These are phyloP conservation scores for Gerris lacustris DNA, from an alignment of 2,888 invertebrate species.

Conservation along the genomic window DNA sequence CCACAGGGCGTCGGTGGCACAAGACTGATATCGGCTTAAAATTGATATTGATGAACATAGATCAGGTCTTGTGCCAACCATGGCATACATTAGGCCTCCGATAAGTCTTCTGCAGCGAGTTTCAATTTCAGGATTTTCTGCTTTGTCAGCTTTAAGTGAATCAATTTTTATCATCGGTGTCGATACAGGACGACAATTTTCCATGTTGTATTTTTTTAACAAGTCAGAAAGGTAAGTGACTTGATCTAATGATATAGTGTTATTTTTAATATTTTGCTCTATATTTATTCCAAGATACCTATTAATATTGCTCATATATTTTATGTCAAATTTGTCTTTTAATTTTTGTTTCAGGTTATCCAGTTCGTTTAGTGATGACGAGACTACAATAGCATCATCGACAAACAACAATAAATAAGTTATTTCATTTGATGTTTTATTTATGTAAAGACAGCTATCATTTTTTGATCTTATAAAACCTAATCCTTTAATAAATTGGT, in stretches of 20 bases:
- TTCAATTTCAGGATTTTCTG: conserved; percentile 11
- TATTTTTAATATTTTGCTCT: not conserved
- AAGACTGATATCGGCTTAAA: conserved; percentile 23
- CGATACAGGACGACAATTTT: conserved; percentile 11
- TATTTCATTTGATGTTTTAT: not conserved
- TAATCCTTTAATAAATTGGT: not conserved
- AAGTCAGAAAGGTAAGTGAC: conserved; percentile 13
- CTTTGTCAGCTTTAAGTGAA: not conserved
- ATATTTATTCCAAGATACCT: not conserved
- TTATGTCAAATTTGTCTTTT: not conserved
- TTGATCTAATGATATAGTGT: not conserved
- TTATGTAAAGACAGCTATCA: not conserved
- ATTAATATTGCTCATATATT: not conserved
- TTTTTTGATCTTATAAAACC: not conserved
- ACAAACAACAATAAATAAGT: not conserved
- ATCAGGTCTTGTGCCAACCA: conserved; percentile 25
- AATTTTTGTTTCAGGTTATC: not conserved
- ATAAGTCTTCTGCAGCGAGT: conserved; percentile 18
- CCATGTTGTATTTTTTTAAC: conserved; percentile 13
- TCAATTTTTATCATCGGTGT: conserved; percentile 11
- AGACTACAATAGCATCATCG: not conserved
- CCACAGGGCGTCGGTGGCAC: conserved; percentile 19
- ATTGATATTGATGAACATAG: conserved; percentile 21
- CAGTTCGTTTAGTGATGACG: not conserved
- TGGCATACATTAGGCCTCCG: conserved; percentile 22